These are phyloP conservation scores for Phalloptychus januarius DNA, from an alignment of 2,797 vertebrate species.

Conservation along the genomic window DNA sequence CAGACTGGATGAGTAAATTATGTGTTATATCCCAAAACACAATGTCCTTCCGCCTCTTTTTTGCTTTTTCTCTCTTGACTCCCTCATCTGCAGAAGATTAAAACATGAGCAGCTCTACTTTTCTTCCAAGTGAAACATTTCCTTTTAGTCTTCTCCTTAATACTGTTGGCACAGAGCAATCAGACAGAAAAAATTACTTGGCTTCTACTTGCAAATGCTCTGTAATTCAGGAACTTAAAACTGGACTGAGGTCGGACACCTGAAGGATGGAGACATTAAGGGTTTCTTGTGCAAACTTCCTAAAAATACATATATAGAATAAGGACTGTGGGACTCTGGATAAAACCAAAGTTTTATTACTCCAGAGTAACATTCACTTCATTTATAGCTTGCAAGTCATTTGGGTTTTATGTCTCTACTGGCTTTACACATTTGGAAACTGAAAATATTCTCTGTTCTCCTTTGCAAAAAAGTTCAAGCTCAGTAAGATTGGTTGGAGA, in stretches of 20 bases:
- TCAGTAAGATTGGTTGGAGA: background rate
- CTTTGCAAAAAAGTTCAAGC: background rate
- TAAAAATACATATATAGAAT: slow-evolving; percentile 52
- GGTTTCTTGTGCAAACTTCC: slow-evolving; percentile 42
- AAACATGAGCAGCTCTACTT: slow-evolving; percentile 65
- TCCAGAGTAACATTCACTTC: background rate
- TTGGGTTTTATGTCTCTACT: background rate
- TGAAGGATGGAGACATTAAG: slow-evolving; percentile 55
- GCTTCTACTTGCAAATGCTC: slow-evolving; percentile 55
- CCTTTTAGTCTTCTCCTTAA: slow-evolving; percentile 76
- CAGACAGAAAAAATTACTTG: slow-evolving; percentile 69
- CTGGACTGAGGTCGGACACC: slow-evolving; percentile 57
- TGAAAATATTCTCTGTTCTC: background rate
- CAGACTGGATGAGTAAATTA: slow-evolving; percentile 71
- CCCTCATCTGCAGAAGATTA: slow-evolving; percentile 70
- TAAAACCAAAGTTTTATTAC: background rate
- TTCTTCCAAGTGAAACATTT: slow-evolving; percentile 78
- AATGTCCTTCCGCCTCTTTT: slow-evolving; percentile 51
- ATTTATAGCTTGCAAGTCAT: background rate
- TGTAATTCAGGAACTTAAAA: slow-evolving; percentile 49
- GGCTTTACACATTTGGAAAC: background rate
- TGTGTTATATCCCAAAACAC: slow-evolving; percentile 58
- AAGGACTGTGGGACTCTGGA: background rate
- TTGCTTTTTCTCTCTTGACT: slow-evolving; percentile 39
- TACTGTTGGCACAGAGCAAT: slow-evolving; percentile 70